Percentiles rank a stretch among this genome's conserved stretches.
phyloP scores from a whole-genome alignment of 2,888 invertebrate species.

The Cephus pulcher region DNA sequence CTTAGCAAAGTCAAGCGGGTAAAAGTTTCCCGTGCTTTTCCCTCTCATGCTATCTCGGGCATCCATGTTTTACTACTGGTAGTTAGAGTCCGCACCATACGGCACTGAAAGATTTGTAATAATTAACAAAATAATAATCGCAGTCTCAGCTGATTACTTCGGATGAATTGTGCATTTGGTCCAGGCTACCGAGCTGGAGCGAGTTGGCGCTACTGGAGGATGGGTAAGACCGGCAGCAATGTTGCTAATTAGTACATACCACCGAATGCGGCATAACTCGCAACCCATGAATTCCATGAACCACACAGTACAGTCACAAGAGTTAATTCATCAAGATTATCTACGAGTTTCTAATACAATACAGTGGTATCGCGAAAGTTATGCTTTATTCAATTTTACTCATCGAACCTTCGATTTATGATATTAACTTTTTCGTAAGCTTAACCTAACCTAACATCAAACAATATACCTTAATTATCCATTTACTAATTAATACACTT shows the following conservation, averaged over 20 bases:
- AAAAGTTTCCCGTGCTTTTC: slow-evolving; percentile 15
- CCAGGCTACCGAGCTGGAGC: not conserved
- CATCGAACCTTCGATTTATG: too few species aligned
- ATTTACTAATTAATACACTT: not conserved
- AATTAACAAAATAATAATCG: slow-evolving; percentile 36
- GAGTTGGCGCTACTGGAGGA: slow-evolving; percentile 5
- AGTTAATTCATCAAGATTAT: slow-evolving; percentile 24
- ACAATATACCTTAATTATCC: not conserved
- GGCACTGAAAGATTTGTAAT: slow-evolving; percentile 21
- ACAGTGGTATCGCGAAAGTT: not conserved
- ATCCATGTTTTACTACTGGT: slow-evolving; percentile 18
- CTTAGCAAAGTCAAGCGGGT: slow-evolving; percentile 21
- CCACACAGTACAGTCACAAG: slow-evolving; percentile 22
- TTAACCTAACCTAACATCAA: not conserved
- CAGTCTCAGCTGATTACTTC: slow-evolving; percentile 35
- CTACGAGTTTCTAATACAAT: slow-evolving; percentile 3
- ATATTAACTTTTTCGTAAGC: not conserved
- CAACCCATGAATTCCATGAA: slow-evolving; percentile 59
- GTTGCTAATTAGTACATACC: slow-evolving; percentile 66
- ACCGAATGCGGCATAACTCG: slow-evolving; percentile 62
- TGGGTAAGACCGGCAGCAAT: slow-evolving; percentile 45
- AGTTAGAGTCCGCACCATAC: slow-evolving; percentile 11
- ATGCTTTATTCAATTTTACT: not conserved
- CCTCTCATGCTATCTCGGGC: not conserved
- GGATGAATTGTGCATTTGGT: slow-evolving; percentile 41